Conservation (phyloP, 1,140 invertebrate genomes). For the Saxidomus purpurata region DNA sequence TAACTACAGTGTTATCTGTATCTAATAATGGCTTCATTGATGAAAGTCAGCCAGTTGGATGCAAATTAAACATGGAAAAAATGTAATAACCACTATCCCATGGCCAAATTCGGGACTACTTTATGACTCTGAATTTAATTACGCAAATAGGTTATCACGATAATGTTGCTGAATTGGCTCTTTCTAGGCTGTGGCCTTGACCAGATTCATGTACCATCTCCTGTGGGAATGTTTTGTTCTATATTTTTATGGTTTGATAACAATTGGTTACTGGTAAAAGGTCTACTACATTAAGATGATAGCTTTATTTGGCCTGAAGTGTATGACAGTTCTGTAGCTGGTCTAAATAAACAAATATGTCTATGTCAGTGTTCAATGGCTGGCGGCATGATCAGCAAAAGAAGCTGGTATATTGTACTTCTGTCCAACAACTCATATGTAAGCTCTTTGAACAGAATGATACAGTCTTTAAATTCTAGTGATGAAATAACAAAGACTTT, state of each 20-base stretch:
- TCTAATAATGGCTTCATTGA: conserved; percentile 3
- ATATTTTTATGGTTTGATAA: background rate
- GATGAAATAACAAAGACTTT: no score
- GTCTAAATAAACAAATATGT: no score
- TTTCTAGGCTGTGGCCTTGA: background rate
- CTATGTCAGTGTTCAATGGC: no score
- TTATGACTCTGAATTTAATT: conserved; percentile 17
- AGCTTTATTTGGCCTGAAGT: no score
- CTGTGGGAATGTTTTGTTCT: background rate
- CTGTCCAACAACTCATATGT: no score
- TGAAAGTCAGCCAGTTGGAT: conserved; percentile 15
- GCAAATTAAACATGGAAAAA: conserved; percentile 20
- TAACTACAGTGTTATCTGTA: background rate
- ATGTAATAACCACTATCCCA: background rate
- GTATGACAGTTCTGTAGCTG: no score
- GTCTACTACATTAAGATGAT: no score
- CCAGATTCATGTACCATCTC: background rate
- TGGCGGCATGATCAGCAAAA: no score
- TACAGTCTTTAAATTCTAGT: no score
- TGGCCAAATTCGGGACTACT: background rate
- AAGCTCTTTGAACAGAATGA: no score
- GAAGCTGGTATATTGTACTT: no score
- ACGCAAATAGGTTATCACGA: background rate
- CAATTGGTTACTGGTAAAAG: no score
- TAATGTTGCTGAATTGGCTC: background rate